Evolutionary conservation across 1,140 invertebrate species (phyloP), one percentile per base, ranked within the genome.

Genomic region (Eufriesea mexicana): DNA sequence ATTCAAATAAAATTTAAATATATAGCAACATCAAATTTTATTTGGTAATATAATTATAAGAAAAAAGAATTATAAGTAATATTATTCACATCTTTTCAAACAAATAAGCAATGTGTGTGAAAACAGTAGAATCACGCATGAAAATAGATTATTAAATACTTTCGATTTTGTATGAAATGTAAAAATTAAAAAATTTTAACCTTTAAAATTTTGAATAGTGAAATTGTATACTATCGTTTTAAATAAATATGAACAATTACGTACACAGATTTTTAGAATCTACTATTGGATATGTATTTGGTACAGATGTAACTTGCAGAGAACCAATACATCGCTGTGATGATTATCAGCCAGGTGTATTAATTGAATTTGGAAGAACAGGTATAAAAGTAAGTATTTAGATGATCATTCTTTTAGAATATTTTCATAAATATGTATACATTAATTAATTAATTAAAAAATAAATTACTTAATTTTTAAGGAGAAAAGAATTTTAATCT

Each of bases 281-380:
- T 16, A 94, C 93, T 28, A 79, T 94, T 66, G 93, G 93, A 66
- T 90, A 83, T 62, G 35, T 93, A 66, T 93, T 94, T 84, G 93
- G 93, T 10, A 93, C 89, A 84, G 93, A 94, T 49, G 86, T 94
- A 81, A 94, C 93, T 78, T 93, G 91, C 68, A 90, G 88, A 82
- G 93, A 94, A 78, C 91, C 92, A 0, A 84, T 93, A 47, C 84
- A 92, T 80, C 89, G 82, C 73, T 94, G 93, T 42, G 93, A 94
- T 75, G 86, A 85, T 61, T 93, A 93, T 90, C 93, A 94, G 84
- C 93, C 93, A 0, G 92, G 93, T 59, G 84, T 87, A 67, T 83
- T 93, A 54, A 84, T 92, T 28, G 93, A 93, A 89, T 86, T 94
- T 76, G 92, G 92, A 66, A 89, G 91, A 83, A 92, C 90, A 5